Conservation (phyloP, 2,888 invertebrate species). For the Liodrosophila aerea region DNA sequence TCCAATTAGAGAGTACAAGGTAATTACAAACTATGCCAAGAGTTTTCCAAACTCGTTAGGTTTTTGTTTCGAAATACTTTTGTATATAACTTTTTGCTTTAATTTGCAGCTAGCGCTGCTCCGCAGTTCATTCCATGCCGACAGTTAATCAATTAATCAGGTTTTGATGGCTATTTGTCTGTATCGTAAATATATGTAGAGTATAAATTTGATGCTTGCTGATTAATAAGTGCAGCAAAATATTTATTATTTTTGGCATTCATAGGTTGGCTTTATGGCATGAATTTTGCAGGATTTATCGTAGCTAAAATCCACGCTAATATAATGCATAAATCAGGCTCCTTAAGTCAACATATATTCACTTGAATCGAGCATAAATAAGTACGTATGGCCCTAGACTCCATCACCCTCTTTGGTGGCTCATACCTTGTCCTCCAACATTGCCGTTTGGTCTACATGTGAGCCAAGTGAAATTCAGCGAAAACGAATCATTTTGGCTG, state of each 20-base stretch:
- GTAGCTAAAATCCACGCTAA: conserved; percentile 64
- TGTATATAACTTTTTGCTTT: conserved; percentile 5
- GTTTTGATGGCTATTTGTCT: too few species aligned
- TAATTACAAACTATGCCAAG: conserved; percentile 26
- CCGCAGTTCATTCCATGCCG: too few species aligned
- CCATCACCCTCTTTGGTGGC: neutral
- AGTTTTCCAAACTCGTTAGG: conserved; percentile 9
- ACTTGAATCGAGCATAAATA: conserved; percentile 55
- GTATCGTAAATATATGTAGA: too few species aligned
- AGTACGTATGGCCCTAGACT: conserved; percentile 26
- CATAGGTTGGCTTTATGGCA: conserved; percentile 43
- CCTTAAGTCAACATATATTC: conserved; percentile 63
- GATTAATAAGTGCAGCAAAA: conserved; percentile 18
- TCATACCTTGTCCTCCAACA: neutral
- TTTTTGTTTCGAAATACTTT: conserved; percentile 6
- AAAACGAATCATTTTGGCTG: conserved; percentile 62
- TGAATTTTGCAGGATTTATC: conserved; percentile 65
- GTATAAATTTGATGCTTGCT: conserved; percentile 23
- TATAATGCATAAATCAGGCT: conserved; percentile 72
- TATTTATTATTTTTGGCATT: conserved; percentile 44
- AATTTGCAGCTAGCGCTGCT: too few species aligned
- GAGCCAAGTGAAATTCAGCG: conserved; percentile 65
- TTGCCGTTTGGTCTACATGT: conserved; percentile 21
- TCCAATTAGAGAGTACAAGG: conserved; percentile 36
- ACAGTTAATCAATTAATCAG: neutral